Conservation (phyloP, 2,888 invertebrate species). For the Ophonus ardosiacus region DNA sequence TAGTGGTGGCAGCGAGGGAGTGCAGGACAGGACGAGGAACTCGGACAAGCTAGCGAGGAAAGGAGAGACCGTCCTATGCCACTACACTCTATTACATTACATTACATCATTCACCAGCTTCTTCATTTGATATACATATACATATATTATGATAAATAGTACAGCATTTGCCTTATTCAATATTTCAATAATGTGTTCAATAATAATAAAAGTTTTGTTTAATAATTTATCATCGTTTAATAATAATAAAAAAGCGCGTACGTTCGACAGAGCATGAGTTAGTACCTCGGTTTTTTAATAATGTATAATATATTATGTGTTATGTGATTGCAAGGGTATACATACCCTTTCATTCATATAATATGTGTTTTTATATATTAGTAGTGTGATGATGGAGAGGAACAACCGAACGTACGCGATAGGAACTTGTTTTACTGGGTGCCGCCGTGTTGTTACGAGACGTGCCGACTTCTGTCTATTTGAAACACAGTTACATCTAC, state of each 20-base stretch:
- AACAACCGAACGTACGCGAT: constrained; percentile 72
- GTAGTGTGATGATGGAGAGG: constrained; percentile 44
- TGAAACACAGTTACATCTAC: constrained; percentile 70
- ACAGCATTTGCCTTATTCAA: constrained; percentile 75
- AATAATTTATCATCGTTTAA: constrained; percentile 73
- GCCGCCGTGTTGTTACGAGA: constrained; percentile 68
- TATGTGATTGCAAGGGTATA: not conserved
- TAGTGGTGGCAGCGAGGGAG: constrained; percentile 59
- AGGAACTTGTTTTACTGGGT: constrained; percentile 77
- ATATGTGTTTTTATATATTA: not conserved
- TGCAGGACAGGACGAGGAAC: constrained; percentile 38
- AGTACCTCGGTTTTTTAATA: constrained; percentile 14
- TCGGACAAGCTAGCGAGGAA: constrained; percentile 22
- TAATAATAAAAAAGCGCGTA: constrained; percentile 75
- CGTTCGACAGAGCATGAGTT: constrained; percentile 67
- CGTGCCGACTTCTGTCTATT: constrained; percentile 49
- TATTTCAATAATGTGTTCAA: constrained; percentile 75
- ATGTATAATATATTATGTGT: constrained; percentile 1
- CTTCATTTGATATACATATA: constrained; percentile 75
- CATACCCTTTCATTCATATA: too few species aligned
- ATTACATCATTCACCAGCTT: constrained; percentile 70
- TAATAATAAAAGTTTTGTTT: constrained; percentile 74
- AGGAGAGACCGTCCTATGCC: constrained; percentile 50
- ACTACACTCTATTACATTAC: constrained; percentile 42
- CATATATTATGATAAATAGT: constrained; percentile 75